phyloP scores from a whole-genome alignment of 2,113 vertebrate genomes.

The Tychaedon coryphoeus region DNA sequence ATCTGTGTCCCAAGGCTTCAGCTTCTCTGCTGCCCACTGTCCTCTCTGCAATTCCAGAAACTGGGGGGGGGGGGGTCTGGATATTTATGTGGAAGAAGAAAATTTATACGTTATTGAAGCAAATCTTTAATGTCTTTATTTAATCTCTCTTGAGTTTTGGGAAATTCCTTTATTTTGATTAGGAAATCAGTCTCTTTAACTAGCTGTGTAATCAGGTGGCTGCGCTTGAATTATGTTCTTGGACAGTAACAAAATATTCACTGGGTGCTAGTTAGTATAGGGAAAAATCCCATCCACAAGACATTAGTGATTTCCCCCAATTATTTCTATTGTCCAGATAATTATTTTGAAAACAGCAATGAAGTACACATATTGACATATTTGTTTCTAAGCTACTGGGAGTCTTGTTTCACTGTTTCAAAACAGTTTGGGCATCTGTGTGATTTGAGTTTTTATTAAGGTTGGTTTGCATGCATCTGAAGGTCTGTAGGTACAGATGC shows the following conservation, averaged over 20 bases:
- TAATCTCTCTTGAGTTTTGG: background rate
- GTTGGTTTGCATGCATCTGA: background rate
- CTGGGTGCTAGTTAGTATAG: background rate
- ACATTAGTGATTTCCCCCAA: background rate
- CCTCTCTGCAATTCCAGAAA: background rate
- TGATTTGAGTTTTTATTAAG: background rate
- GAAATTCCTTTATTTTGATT: background rate
- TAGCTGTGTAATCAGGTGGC: background rate
- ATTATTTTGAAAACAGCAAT: background rate
- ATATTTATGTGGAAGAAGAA: background rate
- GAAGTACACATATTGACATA: background rate
- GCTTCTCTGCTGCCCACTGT: background rate
- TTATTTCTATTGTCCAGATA: background rate
- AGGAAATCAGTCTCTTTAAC: background rate
- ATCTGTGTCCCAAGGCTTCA: constrained; percentile 22
- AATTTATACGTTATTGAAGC: background rate
- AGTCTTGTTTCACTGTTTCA: background rate
- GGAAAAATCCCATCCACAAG: rapidly evolving
- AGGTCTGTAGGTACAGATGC: background rate
- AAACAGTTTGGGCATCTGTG: background rate
- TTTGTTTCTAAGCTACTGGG: background rate
- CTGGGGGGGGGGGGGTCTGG: background rate
- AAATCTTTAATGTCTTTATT: background rate
- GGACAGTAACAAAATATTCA: background rate
- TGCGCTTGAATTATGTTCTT: background rate